These are phyloP conservation scores for Pseudoatta argentina DNA, from an alignment of 1,140 invertebrate species.

Conservation along the genomic window DNA sequence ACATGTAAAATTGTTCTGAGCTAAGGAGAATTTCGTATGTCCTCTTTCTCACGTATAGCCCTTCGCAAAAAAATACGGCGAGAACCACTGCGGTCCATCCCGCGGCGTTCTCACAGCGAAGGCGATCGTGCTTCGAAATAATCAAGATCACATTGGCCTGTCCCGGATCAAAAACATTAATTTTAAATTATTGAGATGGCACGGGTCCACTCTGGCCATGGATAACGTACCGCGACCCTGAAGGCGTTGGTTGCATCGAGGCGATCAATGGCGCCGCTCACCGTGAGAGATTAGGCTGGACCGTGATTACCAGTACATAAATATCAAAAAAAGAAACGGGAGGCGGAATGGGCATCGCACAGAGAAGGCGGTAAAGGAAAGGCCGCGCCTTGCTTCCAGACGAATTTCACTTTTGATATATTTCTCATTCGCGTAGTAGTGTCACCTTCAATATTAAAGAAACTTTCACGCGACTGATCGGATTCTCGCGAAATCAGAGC, in stretches of 20 bases:
- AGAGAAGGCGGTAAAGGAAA: slow-evolving; percentile 20
- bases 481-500: background rate
- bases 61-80: slow-evolving; percentile 37
- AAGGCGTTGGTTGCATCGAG: slow-evolving; percentile 61
- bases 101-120: slow-evolving; percentile 50
- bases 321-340: slow-evolving; percentile 56
- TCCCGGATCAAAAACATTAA: slow-evolving; percentile 75
- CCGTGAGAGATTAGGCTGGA: slow-evolving; percentile 60
- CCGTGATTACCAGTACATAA: slow-evolving; percentile 71
- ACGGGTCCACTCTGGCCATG: slow-evolving; percentile 38
- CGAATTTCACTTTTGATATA: slow-evolving; percentile 67
- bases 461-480: slow-evolving; percentile 35
- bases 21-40: background rate
- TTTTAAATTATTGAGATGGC: slow-evolving; percentile 76
- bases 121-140: slow-evolving; percentile 70
- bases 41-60: background rate
- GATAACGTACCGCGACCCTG: slow-evolving; percentile 63
- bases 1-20: background rate
- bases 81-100: slow-evolving; percentile 60
- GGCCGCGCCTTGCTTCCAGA: slow-evolving; percentile 35
- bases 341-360: slow-evolving; percentile 1
- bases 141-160: slow-evolving; percentile 72
- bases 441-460: slow-evolving; percentile 49
- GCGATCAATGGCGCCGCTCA: slow-evolving; percentile 69
- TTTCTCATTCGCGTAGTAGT: slow-evolving; percentile 29